Evolutionary conservation across 2,797 vertebrate genomes (phyloP), one percentile per base, ranked within the genome.

Genomic region (Etheostoma perlongum): DNA sequence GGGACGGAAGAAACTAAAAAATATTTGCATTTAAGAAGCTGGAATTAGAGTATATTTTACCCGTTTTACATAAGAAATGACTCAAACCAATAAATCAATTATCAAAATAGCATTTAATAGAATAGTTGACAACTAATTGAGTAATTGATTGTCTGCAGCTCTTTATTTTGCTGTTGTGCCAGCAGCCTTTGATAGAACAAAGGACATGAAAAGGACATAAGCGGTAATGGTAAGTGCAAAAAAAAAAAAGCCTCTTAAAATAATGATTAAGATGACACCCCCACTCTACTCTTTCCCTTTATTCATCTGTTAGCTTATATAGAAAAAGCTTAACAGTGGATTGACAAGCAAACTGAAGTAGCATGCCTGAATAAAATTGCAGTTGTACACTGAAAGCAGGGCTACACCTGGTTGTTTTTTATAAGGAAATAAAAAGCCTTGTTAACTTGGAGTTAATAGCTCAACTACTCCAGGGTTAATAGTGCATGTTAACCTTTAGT

Each of bases 401-500:
- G 42, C 8, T 47, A 21, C 47, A 25, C 40, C 12, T 11, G 40
- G n/a, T 44, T 6, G 10, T 54, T 62, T 2, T 6, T 65, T 67
- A 33, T 13, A 33, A 62, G 4, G 4, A 51, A 67, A 11, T 62
- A 15, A 65, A 40, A 52, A 44, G 2, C 21, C 36, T 63, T n/a
- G 5, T 44, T 58, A 42, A 61, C 12, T 44, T 6, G 2, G 42
- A 55, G 18, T 66, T 51, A 6, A n/a, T 62, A 36, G 16, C 15
- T 44, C 16, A 69, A 5, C 30, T 44, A 6, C 18, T 18, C 21
- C 27, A 8, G 23, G 5, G 23, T 23, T 55, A 19, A 46, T 15
- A 16, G n/a, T 51, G 4, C 5, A 47, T 55, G n/a, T 57, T 23
- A 18, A 67, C 59, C 46, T 75, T 61, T 57, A 46, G 15, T 21